phyloP scores from a whole-genome alignment of 2,888 invertebrate genomes.

The Chrysodeixis includens region DNA sequence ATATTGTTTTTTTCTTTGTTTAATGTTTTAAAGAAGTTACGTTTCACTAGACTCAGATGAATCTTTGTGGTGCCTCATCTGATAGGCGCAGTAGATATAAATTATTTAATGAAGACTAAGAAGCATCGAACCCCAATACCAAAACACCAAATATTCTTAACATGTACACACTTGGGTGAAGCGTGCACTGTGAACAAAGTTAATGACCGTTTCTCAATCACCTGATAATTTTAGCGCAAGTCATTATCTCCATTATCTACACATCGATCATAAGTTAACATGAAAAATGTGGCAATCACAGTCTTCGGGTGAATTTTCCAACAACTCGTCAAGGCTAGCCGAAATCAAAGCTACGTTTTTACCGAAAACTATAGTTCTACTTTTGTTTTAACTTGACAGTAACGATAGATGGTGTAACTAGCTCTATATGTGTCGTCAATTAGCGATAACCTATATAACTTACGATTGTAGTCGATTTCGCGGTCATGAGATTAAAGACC shows the following conservation, averaged over 20 bases:
- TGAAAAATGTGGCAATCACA: background rate
- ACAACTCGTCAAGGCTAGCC: background rate
- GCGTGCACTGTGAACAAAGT: background rate
- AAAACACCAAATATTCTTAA: background rate
- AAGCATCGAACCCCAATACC: background rate
- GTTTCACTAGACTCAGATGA: too few species aligned
- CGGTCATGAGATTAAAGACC: conserved; percentile 1
- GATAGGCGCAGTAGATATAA: too few species aligned
- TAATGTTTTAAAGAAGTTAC: too few species aligned
- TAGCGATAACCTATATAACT: conserved; percentile 1
- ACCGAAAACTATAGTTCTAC: background rate
- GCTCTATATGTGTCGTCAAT: conserved; percentile 3
- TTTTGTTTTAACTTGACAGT: background rate
- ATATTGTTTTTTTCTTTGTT: too few species aligned
- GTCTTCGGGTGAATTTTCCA: background rate
- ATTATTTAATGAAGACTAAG: too few species aligned
- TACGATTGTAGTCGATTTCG: background rate
- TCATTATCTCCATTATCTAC: too few species aligned
- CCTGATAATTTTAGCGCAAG: background rate
- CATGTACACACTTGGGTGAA: background rate
- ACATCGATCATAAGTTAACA: background rate
- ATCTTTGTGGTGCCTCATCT: too few species aligned
- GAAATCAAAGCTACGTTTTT: background rate
- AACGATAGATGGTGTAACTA: background rate
- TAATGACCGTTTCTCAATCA: background rate